Percentiles rank a stretch among this genome's conserved stretches.
Conservation (phyloP, 2,888 invertebrate species). For the Lithophane ornitopus region DNA sequence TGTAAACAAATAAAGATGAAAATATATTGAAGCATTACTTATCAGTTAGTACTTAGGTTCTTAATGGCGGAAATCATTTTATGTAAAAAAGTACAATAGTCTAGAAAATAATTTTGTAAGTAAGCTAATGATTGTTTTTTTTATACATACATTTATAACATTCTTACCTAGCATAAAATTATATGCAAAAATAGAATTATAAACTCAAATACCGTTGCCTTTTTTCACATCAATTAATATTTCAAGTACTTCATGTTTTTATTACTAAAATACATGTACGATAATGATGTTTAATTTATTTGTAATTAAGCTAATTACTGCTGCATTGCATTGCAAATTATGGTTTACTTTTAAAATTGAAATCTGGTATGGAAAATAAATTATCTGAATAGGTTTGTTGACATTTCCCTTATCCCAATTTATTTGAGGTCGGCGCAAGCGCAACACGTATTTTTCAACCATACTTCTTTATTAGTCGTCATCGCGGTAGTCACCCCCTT, state of each 20-base stretch:
- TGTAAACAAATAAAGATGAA: neutral
- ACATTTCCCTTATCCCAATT: neutral
- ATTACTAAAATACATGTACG: constrained; percentile 2
- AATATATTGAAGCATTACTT: constrained; percentile 6
- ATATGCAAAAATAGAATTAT: neutral
- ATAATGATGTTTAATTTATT: constrained; percentile 18
- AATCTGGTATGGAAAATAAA: no score
- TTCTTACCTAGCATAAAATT: constrained; percentile 4
- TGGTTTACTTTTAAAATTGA: neutral
- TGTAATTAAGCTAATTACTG: constrained; percentile 23
- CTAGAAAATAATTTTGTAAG: constrained; percentile 11
- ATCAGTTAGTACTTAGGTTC: neutral
- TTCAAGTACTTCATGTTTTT: constrained; percentile 13
- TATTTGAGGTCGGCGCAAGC: neutral
- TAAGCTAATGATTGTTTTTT: constrained; percentile 14
- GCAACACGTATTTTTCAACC: neutral
- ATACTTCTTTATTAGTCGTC: neutral
- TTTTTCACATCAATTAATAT: constrained; percentile 7
- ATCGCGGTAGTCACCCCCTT: neutral
- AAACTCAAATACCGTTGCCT: neutral
- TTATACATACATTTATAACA: neutral
- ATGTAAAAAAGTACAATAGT: constrained; percentile 25
- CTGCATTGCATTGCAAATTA: constrained; percentile 14
- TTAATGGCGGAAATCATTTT: constrained; percentile 24
- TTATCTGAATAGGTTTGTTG: neutral